Evolutionary conservation across 2,888 invertebrate genomes (phyloP), one percentile per base, ranked within the genome.

Genomic region (Harmothoe impar): DNA sequence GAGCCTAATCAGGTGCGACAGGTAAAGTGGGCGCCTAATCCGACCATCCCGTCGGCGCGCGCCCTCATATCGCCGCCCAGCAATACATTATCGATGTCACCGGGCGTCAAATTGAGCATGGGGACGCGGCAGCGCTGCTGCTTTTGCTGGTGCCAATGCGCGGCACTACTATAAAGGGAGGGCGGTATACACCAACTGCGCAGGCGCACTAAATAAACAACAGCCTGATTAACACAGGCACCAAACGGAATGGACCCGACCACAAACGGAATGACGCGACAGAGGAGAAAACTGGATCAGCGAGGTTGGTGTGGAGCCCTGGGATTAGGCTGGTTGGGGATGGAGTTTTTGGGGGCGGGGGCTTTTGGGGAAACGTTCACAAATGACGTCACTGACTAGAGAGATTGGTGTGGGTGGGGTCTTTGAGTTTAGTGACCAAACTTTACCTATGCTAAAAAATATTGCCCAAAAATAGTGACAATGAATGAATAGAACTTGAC

Each of bases 1-100:
- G 54, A 86, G 86, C 25, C 52, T 86, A 86, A 86, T 86, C 56
- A 54, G 54, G 29, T 25, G 25, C n/a, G 86, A 86, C 86, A 86
- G 86, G 86, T 86, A 86, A 56, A 86, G 86, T 86, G 86, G 54
- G 25, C 31, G 86, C 43, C 77, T 77, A 77, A 77, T 81, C 17
- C 23, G 81, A 15, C 35, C 17, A 33, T 43, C 33, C 33, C 43
- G 0, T 35, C 17, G 81, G 33, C 43, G 62, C 7, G n/a, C 72
- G 5, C 29, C 72, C 29, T 29, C 72, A 72, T 29, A 72, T 29
- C 29, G 29, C 72, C n/a, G 29, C 72, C n/a, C 72, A 72, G 72
- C 25, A 72, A 72, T 72, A 72, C 72, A 72, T 72, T 72, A 72
- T 72, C 72, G 72, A 72, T 72, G 72, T 72, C 72, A 72, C 5